These are phyloP conservation scores for Centruroides sculpturatus DNA, from an alignment of 1,140 invertebrate genomes.

Conservation along the genomic window DNA sequence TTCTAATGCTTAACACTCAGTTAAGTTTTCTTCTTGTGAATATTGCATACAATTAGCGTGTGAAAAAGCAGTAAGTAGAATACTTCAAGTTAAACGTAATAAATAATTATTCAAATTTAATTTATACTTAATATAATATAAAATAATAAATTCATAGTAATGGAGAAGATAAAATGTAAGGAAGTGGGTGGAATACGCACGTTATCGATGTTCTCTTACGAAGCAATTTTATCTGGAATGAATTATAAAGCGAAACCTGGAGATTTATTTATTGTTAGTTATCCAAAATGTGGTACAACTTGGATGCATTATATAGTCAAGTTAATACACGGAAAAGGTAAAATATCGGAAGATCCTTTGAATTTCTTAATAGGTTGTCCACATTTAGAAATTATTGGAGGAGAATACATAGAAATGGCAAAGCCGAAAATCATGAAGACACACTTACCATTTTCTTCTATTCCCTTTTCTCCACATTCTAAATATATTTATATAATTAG, in stretches of 20 bases:
- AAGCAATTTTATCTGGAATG: not conserved
- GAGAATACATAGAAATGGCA: not conserved
- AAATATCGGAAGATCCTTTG: not conserved
- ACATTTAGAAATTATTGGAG: constrained; percentile 4
- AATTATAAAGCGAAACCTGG: constrained; percentile 12
- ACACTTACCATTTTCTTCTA: constrained; percentile 56
- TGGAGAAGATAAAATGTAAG: no score
- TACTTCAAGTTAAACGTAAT: no score
- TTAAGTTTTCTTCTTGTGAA: no score
- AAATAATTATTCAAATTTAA: no score
- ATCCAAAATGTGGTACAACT: constrained; percentile 22
- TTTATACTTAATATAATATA: no score
- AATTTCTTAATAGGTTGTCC: not conserved
- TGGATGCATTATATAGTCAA: constrained; percentile 27
- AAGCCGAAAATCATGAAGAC: constrained; percentile 35
- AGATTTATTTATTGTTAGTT: constrained; percentile 16
- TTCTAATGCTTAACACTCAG: no score
- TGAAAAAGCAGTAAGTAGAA: no score
- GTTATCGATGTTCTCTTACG: no score
- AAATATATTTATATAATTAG: constrained; percentile 55
- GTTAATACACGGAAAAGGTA: constrained; percentile 4
- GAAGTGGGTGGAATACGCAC: no score
- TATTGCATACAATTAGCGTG: no score
- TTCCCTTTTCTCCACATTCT: constrained; percentile 36
- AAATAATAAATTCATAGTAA: no score